Evolutionary conservation across 2,797 vertebrate species (phyloP), one percentile per base, ranked within the genome.

Genomic region (Anguilla pacifica): DNA sequence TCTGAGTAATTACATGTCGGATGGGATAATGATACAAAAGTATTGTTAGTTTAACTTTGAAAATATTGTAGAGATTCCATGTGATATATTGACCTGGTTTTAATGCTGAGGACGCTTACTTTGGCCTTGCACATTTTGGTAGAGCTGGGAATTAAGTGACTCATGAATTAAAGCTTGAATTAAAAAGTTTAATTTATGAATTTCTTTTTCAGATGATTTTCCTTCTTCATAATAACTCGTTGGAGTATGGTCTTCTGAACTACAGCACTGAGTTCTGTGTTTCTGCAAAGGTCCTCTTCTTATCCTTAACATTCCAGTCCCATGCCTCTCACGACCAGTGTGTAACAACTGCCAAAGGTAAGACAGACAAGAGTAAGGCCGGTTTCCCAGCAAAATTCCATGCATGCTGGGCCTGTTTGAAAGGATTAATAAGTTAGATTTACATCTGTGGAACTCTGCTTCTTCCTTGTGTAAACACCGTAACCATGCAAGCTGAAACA

Each of bases 241-340:
- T 87, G 53, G 85, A 10, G 1, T 22, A 89, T 3, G 88, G 85
- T 0, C 88, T 87, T 1, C 84, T 90, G 82, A 89, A 91, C 6
- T 90, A 88, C 28, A 86, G 86, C 57, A 84, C 89, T 0, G 61
- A 51, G 57, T 57, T 89, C 84, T 93, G 91, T 5, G 85, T 93
- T 64, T 81, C 53, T 6, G 92, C 82, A 0, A 59, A 88, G 51
- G 74, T 79, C 6, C 35, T 85, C 25, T 91, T 90, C 0, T 13
- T 13, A 2, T 19, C 85, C 0, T 13, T 83, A 10, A 83, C 39
- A 10, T 51, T 87, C 7, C 46, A 79, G 70, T 86, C 72, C 17
- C 49, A 77, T 0, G 82, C 57, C 0, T 90, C 89, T 0, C 28
- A 72, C 17, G 74, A 82, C 67, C 85, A 31, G 11, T 93, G 92